These are phyloP conservation scores for Pseudois nayaur DNA, from an alignment of 2,113 vertebrate genomes.

Conservation along the genomic window DNA sequence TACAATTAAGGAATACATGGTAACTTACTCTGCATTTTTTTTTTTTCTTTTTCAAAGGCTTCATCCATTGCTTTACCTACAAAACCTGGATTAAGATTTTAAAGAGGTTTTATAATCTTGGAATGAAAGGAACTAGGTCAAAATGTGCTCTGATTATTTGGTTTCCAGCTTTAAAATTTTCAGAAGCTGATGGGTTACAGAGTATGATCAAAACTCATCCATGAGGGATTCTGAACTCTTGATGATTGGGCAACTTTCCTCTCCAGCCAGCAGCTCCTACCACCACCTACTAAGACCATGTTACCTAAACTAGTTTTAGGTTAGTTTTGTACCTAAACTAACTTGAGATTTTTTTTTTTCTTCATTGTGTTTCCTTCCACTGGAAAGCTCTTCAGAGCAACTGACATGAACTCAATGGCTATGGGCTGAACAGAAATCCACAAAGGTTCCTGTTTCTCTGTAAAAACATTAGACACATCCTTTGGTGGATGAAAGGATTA, in stretches of 20 bases:
- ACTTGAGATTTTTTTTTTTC: neutral
- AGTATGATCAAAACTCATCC: neutral
- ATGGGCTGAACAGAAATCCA: neutral
- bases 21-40: neutral
- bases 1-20: neutral
- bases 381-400: neutral
- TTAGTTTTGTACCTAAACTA: neutral
- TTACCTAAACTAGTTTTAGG: neutral
- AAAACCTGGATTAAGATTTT: neutral
- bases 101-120: neutral
- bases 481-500: neutral
- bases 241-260: neutral
- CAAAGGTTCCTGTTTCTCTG: neutral
- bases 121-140: neutral
- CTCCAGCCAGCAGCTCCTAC: neutral
- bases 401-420: neutral
- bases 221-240: fast-evolving
- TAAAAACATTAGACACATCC: neutral
- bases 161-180: neutral
- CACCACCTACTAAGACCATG: neutral
- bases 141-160: neutral
- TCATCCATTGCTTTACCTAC: neutral
- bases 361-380: neutral
- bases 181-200: neutral
- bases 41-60: neutral